Conservation (phyloP, 2,888 invertebrate species). For the Drosophila borborema region DNA sequence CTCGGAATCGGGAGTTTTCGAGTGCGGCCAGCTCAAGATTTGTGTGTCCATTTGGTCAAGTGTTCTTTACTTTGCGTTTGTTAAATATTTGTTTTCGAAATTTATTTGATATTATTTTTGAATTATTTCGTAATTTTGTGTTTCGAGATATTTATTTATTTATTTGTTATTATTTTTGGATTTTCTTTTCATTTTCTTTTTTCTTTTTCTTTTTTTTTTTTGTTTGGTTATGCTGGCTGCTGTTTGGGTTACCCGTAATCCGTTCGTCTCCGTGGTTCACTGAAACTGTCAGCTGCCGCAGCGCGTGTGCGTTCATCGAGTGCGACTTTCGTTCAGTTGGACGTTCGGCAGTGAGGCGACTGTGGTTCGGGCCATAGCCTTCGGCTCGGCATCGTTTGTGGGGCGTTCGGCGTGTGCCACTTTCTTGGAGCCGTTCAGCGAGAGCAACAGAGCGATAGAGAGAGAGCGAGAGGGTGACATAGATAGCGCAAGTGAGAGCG, state of each 20-base stretch:
- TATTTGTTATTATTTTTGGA: background rate
- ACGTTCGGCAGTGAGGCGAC: constrained; percentile 17
- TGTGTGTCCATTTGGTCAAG: background rate
- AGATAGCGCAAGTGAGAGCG: background rate
- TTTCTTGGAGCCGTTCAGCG: constrained; percentile 30
- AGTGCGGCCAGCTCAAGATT: constrained; percentile 10
- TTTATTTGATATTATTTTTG: background rate
- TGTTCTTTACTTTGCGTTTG: background rate
- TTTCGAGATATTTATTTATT: background rate
- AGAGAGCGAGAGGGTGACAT: background rate
- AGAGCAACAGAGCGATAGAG: background rate
- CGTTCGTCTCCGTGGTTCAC: constrained; percentile 86
- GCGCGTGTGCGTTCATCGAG: constrained; percentile 78
- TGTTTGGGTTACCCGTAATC: constrained; percentile 84
- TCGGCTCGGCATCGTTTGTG: constrained; percentile 9
- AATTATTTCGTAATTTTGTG: background rate
- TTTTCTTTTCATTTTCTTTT: background rate
- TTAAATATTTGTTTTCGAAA: background rate
- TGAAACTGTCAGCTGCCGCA: constrained; percentile 85
- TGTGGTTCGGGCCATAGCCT: constrained; percentile 15
- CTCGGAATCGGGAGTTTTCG: constrained; percentile 14
- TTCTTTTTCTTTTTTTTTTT: background rate
- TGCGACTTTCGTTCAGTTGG: constrained; percentile 82
- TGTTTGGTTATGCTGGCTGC: constrained; percentile 36
- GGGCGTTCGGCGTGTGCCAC: constrained; percentile 53